Evolutionary conservation across 2,888 invertebrate genomes (phyloP), one percentile per base, ranked within the genome.

Genomic region (Sphecodes monilicornis): DNA sequence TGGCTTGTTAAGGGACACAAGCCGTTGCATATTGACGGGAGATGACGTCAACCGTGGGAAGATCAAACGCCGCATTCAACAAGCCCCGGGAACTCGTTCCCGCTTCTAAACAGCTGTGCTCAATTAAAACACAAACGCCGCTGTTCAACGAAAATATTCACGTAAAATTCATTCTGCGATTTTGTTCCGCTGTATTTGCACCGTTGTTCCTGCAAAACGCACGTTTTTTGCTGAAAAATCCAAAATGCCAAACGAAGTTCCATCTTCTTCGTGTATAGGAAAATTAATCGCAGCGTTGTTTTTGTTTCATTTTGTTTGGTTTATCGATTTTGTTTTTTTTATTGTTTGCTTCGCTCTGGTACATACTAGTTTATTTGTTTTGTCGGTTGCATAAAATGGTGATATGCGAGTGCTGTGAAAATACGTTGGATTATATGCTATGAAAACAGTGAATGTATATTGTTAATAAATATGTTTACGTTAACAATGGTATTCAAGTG

Each of bases 41-140:
- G 32, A 46, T 76, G 72, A 83, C 84, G 77, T 82, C 76, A 80
- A 43, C 41, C 32, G 57, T 66, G 64, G 26, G 57, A 57, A 57
- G 26, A 71, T 71, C 29, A 75, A 54, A 60, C 68, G 41, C 13
- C 78, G n/a, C 57, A 41, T 54, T 70, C 54, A 32, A 39, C 32
- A 66, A 18, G 6, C 26, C 4, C 13, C 50, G 50, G 26, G 11
- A 29, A 68, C 46, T 69, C 69, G 41, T 72, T 57, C 60, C n/a
- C 57, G 57, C 26, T 32, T 18, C 16, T 32, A 4, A 64, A 29
- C 64, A 64, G 64, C 32, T 64, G 64, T 64, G 8, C 2, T 22
- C 64, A 32, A 32, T 64, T 64, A 64, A 29, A 32, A 32, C 29
- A 5, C 18, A 13, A 57, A 26, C 26, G n/a, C 26, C 26, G 26